Conservation (phyloP, 2,888 invertebrate species). For the Heliconius ethilla region DNA sequence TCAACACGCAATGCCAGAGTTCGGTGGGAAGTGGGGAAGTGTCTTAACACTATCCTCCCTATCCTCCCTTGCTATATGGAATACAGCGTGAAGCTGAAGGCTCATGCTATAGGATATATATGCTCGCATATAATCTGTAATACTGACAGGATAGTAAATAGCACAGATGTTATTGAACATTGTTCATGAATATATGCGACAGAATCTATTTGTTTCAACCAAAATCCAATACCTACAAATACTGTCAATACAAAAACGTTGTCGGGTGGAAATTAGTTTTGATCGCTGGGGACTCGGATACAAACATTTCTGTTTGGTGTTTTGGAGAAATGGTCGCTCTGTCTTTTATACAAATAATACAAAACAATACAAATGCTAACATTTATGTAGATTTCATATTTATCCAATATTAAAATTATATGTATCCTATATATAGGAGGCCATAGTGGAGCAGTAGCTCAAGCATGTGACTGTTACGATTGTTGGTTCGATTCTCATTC, state of each 20-base stretch:
- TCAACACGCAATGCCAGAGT: not conserved
- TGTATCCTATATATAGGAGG: too few species aligned
- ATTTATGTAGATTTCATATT: too few species aligned
- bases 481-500: too few species aligned
- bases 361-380: too few species aligned
- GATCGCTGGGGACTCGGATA: slow-evolving; percentile 15
- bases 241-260: slow-evolving; percentile 32
- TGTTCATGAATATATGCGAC: slow-evolving; percentile 29
- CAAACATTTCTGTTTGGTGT: not conserved
- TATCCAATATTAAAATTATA: too few species aligned
- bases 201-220: slow-evolving; percentile 30
- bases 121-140: not conserved
- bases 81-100: not conserved
- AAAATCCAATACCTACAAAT: slow-evolving; percentile 14
- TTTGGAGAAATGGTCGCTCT: not conserved
- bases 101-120: not conserved
- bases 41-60: not conserved
- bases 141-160: slow-evolving; percentile 1
- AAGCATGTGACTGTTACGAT: too few species aligned
- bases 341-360: too few species aligned
- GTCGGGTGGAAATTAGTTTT: slow-evolving; percentile 32
- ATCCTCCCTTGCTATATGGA: not conserved
- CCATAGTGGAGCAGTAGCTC: too few species aligned
- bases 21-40: not conserved
- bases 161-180: slow-evolving; percentile 20